Evolutionary conservation across 2,113 vertebrate genomes (phyloP), one percentile per base, ranked within the genome.

Genomic region (Onychostruthus taczanowskii): DNA sequence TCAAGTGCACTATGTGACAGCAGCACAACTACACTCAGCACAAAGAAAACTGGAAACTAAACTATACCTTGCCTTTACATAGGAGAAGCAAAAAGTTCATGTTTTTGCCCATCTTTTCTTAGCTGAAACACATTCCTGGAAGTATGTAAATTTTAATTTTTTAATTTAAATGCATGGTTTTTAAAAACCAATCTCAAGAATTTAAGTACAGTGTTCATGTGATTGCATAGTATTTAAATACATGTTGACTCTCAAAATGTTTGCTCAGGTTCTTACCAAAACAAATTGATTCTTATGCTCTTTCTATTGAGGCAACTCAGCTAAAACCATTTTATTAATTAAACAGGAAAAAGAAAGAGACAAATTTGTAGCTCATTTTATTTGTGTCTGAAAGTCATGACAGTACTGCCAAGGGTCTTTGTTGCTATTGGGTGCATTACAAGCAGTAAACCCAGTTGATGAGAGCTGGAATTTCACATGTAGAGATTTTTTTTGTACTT

Each of bases 301-400:
- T 35, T 33, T 13, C 20, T 46, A 31, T 4, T 47, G 13, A 73
- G 8, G n/a, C 33, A 86, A 33, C n/a, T 89, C 80, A 67, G 21
- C 23, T 75, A 89, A 89, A 35, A 1, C 4, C 10, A 4, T 6
- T 21, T 8, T 10, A 7, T 89, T 30, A 35, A 49, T 68, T 81
- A 55, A 81, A 84, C 79, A 93, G 41, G 39, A 67, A 50, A 66
- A 73, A 69, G 30, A 73, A 47, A 80, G 39, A 96, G 84, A 90
- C 78, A 44, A 61, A 90, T 84, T 82, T 84, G 21, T 73, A 95
- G 73, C 74, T 87, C 31, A 62, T 85, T 87, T 85, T 93, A 96
- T 94, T 96, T 85, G 26, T 74, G 39, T 77, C 76, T 86, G 81
- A 81, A 94, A 94, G 50, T 49, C 41, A 87, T n/a, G 59, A 77